These are phyloP conservation scores for Drosophila subpulchrella DNA, from an alignment of 1,140 invertebrate species.

Conservation along the genomic window DNA sequence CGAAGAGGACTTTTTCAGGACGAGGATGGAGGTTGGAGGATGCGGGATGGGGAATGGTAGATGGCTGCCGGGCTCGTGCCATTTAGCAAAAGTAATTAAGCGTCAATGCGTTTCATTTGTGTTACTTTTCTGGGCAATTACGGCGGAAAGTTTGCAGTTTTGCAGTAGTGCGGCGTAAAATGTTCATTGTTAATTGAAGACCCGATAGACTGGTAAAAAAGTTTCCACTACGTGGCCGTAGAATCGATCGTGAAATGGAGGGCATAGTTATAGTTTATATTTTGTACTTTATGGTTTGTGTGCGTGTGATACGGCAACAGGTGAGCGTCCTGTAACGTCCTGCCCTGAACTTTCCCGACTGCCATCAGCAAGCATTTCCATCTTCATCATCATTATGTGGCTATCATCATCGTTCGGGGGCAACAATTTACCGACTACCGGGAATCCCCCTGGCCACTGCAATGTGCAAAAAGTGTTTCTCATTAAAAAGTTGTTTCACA, in stretches of 20 bases:
- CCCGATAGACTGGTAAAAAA: neutral
- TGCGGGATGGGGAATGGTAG: neutral
- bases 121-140: constrained; percentile 81
- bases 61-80: constrained; percentile 37
- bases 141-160: constrained; percentile 55
- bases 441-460: constrained; percentile 34
- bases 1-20: neutral
- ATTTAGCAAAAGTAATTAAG: constrained; percentile 81
- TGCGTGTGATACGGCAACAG: constrained; percentile 9
- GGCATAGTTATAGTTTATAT: too few species aligned
- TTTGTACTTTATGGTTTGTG: too few species aligned
- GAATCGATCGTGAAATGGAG: constrained; percentile 11
- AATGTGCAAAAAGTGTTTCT: constrained; percentile 80
- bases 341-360: neutral
- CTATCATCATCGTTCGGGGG: constrained; percentile 9
- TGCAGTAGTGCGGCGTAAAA: constrained; percentile 62
- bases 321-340: constrained; percentile 1
- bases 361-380: neutral
- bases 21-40: neutral
- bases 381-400: constrained; percentile 17
- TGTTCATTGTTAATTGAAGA: constrained; percentile 73
- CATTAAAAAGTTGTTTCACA: constrained; percentile 80
- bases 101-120: constrained; percentile 80
- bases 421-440: constrained; percentile 27
- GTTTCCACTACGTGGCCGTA: neutral